Base-by-base conservation (phyloP, 2,113 vertebrate genomes). In the Callopanchax toddi region DNA sequence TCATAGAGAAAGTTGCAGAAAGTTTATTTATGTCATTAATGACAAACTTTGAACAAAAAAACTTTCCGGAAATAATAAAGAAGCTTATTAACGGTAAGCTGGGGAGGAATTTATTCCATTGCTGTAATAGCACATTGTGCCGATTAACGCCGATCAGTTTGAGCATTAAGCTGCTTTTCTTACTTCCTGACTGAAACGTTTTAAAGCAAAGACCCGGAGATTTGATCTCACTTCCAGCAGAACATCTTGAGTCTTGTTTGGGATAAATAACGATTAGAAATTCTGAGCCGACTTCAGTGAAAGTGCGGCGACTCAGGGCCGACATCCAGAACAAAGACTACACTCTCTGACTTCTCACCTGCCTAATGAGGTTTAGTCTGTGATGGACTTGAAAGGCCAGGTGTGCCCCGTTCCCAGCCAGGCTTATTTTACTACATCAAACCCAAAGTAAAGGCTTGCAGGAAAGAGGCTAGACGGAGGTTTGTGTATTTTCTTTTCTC, bases 381-480 rank as follows among this genome's bases (percentile, higher is more conserved):
- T 64, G 83, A 77, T 52, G 6, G 51, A 80, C 67, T 91, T 91
- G 87, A 94, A 78, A 72, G 85, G 87, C 92, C 92, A 94, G 93
- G 94, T 96, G 93, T 92, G 90, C 81, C 82, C 90, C 89, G 91
- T 89, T 91, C 88, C 82, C 32, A 62, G 67, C 74, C 59, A 69
- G 83, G 83, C 85, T 77, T 82, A 78, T 92, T 93, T 91, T 91
- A 90, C 93, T 93, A 93, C 92, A 95, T 95, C 94, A 93, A 93
- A 89, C 92, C 93, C 86, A 93, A 93, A 94, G 76, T 88, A 91
- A 91, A 93, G 83, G 89, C 84, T 92, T 91, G 87, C 93, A 97
- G 95, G 94, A 95, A 97, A 96, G 92, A 73, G 93, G 93, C 95
- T 92, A 98, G 95, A 96, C 95, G 89, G 87, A 87, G 91, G 91